Conservation (phyloP, 2,888 invertebrate genomes). For the Papilio demoleus region DNA sequence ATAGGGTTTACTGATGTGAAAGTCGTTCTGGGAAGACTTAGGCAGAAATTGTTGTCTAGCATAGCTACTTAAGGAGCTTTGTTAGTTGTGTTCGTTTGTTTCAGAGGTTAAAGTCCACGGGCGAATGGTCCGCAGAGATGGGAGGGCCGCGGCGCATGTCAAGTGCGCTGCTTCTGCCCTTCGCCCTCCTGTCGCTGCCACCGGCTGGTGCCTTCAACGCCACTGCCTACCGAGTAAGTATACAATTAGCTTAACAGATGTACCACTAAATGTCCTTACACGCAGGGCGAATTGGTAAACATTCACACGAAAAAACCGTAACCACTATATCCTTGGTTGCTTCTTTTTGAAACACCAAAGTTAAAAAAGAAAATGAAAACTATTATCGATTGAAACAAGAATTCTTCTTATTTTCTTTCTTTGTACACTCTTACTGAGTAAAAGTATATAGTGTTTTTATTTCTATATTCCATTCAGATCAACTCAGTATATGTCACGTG, state of each 20-base stretch:
- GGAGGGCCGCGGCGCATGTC: conserved; percentile 81
- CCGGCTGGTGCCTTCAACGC: conserved; percentile 67
- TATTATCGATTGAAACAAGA: no score
- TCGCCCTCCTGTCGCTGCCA: conserved; percentile 74
- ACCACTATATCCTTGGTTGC: neutral
- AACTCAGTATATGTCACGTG: conserved; percentile 14
- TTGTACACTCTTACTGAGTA: neutral
- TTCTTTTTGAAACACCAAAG: neutral
- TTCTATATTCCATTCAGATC: neutral
- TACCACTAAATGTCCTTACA: no score
- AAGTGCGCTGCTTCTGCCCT: conserved; percentile 80
- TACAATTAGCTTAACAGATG: no score
- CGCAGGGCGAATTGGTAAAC: no score
- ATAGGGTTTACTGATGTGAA: no score
- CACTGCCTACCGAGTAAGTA: conserved; percentile 70
- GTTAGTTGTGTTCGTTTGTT: conserved; percentile 40
- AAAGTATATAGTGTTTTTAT: neutral
- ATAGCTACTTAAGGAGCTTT: no score
- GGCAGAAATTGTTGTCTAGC: no score
- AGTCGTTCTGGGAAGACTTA: no score
- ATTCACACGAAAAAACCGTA: no score
- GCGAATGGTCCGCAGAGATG: conserved; percentile 79
- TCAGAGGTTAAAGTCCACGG: conserved; percentile 63
- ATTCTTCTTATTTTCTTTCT: neutral
- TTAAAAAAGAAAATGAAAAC: neutral